These are phyloP conservation scores for Drosophila willistoni DNA, from an alignment of 1,140 invertebrate species.

Conservation along the genomic window DNA sequence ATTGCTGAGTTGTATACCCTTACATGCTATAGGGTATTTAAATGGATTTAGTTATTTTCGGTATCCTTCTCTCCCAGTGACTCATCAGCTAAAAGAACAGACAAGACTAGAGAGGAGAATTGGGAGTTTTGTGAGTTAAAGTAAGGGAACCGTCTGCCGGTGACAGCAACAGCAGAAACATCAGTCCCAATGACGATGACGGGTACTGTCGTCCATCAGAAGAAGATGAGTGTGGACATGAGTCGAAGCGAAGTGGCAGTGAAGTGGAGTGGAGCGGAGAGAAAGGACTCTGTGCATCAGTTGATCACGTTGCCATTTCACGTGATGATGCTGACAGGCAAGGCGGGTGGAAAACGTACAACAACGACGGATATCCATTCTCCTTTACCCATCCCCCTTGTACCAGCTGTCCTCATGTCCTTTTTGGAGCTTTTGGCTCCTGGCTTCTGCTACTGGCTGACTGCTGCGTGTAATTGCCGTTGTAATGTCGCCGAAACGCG, in stretches of 20 bases:
- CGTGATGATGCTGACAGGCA: conserved; percentile 71
- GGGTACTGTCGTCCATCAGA: conserved; percentile 17
- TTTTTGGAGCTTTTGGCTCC: conserved; percentile 11
- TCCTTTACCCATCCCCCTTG: background rate
- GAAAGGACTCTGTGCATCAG: conserved; percentile 37
- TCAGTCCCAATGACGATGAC: conserved; percentile 16
- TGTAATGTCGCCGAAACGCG: conserved; percentile 77
- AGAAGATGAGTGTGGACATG: conserved; percentile 1
- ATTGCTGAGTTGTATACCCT: no score
- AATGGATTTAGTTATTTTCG: background rate
- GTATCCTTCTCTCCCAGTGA: background rate
- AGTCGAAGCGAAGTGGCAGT: background rate
- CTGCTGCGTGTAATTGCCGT: conserved; percentile 79
- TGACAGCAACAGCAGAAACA: conserved; percentile 4
- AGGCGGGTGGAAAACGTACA: conserved; percentile 41
- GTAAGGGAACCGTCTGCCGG: conserved; percentile 7
- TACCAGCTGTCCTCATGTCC: conserved; percentile 20
- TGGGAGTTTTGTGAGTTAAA: conserved; percentile 3
- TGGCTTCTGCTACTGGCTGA: conserved; percentile 38
- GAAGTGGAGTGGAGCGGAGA: background rate
- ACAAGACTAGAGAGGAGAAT: background rate
- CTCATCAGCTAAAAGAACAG: background rate
- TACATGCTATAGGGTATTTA: background rate
- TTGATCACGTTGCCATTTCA: conserved; percentile 74
- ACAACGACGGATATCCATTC: conserved; percentile 6